Conservation (phyloP, 2,113 vertebrate genomes). For the Odocoileus hemionus region DNA sequence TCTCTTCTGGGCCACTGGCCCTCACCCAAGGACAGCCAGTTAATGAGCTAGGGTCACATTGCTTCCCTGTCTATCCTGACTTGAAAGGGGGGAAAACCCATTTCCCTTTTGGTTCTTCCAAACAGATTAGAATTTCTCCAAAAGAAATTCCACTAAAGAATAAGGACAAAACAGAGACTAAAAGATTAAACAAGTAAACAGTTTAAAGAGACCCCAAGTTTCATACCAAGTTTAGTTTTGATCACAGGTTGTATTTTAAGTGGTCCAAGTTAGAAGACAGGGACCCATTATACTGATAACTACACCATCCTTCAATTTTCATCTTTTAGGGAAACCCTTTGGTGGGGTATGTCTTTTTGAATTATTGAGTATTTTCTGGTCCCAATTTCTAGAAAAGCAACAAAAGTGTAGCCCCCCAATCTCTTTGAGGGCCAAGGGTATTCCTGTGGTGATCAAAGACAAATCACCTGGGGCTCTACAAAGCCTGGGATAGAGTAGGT, state of each 20-base stretch:
- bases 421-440: not conserved
- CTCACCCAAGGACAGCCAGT: slow-evolving; percentile 66
- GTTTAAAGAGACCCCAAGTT: not conserved
- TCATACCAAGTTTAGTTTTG: slow-evolving; percentile 25
- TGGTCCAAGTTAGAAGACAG: not conserved
- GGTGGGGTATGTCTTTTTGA: not conserved
- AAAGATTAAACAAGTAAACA: not conserved
- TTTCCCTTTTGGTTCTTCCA: slow-evolving; percentile 43
- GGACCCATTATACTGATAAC: not conserved
- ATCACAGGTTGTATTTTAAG: not conserved
- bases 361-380: not conserved
- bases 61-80: slow-evolving; percentile 46
- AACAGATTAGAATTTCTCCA: slow-evolving; percentile 27
- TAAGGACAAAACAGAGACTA: not conserved
- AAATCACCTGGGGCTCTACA: not conserved
- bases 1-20: slow-evolving; percentile 61
- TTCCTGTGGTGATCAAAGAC: not conserved
- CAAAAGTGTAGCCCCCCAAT: not conserved
- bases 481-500: not conserved
- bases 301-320: not conserved
- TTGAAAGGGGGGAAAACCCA: slow-evolving; percentile 36
- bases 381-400: not conserved
- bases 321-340: not conserved
- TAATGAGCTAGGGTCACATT: slow-evolving; percentile 60
- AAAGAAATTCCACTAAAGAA: slow-evolving; percentile 47